Percentiles rank a stretch among this genome's conserved stretches.
These are phyloP conservation scores for Luperina testacea DNA, from an alignment of 2,888 invertebrate genomes.

Conservation along the genomic window DNA sequence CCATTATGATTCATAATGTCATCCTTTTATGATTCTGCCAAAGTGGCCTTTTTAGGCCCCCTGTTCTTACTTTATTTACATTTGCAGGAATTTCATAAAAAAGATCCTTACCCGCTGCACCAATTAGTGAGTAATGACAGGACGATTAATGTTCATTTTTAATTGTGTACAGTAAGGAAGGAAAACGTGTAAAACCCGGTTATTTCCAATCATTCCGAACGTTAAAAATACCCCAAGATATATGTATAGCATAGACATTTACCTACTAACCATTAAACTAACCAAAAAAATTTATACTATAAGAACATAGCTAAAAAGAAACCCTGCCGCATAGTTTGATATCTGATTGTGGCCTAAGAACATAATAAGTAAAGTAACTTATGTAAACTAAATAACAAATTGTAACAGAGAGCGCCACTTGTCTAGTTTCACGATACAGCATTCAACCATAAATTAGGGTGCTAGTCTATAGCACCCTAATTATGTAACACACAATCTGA, in stretches of 20 bases:
- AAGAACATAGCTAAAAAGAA: background rate
- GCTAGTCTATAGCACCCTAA: background rate
- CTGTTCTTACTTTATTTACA: background rate
- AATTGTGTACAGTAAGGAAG: constrained; percentile 35
- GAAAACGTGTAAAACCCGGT: constrained; percentile 41
- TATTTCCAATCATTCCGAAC: constrained; percentile 44
- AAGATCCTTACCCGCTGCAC: background rate
- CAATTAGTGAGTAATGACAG: constrained; percentile 19
- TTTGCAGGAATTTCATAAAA: constrained; percentile 2
- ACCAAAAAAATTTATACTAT: background rate
- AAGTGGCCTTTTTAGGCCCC: no score
- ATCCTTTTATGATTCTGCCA: no score
- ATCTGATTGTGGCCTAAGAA: background rate
- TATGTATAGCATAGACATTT: background rate
- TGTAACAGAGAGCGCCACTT: constrained; percentile 12
- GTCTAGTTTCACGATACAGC: background rate
- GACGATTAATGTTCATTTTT: constrained; percentile 25
- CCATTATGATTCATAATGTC: no score
- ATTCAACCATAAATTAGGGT: background rate
- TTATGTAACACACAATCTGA: background rate
- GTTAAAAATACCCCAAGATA: constrained; percentile 18
- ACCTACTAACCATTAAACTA: background rate
- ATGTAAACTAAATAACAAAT: background rate
- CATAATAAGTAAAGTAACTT: background rate
- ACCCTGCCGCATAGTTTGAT: background rate